Evolutionary conservation across 2,113 vertebrate genomes (phyloP).

Genomic region (Henicopernis longicauda): DNA sequence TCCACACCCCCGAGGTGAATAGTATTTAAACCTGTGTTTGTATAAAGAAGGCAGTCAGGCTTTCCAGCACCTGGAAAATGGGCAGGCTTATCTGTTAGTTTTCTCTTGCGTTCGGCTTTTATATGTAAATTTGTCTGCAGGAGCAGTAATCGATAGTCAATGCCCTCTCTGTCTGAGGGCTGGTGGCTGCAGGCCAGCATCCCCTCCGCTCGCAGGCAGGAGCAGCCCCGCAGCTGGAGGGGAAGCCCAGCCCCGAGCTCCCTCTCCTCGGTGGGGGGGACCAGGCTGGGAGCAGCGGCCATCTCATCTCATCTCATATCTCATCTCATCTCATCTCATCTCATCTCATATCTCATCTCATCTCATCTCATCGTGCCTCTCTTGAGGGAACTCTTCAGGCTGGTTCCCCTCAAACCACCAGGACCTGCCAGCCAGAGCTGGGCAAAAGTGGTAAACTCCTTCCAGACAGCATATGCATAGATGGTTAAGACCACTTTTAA

Average conservation of each 20-base stretch:
- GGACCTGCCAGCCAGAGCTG: neutral
- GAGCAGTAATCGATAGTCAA: neutral
- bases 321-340: too few species aligned
- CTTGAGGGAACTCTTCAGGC: rapidly evolving
- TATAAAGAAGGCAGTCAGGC: slow-evolving; percentile 55
- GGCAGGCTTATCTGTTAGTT: slow-evolving; percentile 50
- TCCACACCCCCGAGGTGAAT: slow-evolving; percentile 26
- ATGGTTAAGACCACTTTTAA: neutral
- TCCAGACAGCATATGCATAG: too few species aligned
- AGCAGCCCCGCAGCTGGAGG: neutral
- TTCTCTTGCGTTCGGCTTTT: slow-evolving; percentile 43
- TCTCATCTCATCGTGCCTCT: neutral
- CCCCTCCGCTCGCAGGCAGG: neutral
- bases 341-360: too few species aligned
- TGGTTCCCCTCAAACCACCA: neutral
- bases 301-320: too few species aligned
- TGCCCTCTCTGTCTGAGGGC: neutral
- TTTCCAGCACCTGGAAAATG: slow-evolving; percentile 56
- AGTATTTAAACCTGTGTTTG: slow-evolving; percentile 43
- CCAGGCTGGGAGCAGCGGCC: neutral
- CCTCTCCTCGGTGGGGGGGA: neutral
- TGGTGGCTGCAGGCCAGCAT: neutral
- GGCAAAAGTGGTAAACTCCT: neutral
- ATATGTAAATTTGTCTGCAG: slow-evolving; percentile 25
- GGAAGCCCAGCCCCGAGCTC: neutral